Percentiles rank a stretch among this genome's conserved stretches.
These are phyloP conservation scores for Drosophila birchii DNA, from an alignment of 2,888 invertebrate genomes.

Conservation along the genomic window DNA sequence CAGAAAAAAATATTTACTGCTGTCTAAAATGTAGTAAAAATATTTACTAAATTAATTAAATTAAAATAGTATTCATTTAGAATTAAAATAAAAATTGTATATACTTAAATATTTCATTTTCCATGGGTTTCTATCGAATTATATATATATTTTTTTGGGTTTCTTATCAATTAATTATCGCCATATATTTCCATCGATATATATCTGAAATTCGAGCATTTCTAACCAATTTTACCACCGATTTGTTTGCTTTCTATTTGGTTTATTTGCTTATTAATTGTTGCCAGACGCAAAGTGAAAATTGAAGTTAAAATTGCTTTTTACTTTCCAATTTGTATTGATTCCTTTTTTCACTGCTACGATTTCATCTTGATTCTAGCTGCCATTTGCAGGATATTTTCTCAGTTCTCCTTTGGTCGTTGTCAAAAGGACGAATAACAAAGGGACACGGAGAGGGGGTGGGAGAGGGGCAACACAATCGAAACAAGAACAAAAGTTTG, in stretches of 20 bases:
- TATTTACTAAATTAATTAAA: too few species aligned
- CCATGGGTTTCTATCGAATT: not conserved
- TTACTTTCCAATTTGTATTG: slow-evolving; percentile 13
- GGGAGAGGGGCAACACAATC: slow-evolving; percentile 24
- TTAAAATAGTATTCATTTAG: too few species aligned
- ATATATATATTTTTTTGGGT: not conserved
- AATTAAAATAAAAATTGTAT: not conserved
- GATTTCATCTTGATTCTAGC: slow-evolving; percentile 42
- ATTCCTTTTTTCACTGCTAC: slow-evolving; percentile 26
- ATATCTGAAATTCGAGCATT: not conserved
- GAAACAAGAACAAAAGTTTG: slow-evolving; percentile 34
- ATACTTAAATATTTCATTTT: not conserved
- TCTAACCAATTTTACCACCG: not conserved
- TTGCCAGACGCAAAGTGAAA: slow-evolving; percentile 38
- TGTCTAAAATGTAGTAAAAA: too few species aligned
- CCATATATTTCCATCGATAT: not conserved
- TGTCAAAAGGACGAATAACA: slow-evolving; percentile 39
- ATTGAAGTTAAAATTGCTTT: slow-evolving; percentile 43
- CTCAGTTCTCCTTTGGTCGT: slow-evolving; percentile 1
- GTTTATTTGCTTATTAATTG: slow-evolving; percentile 47
- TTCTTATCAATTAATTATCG: not conserved
- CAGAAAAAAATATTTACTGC: too few species aligned
- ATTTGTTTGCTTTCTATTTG: slow-evolving; percentile 22
- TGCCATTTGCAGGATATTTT: slow-evolving; percentile 31
- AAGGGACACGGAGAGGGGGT: not conserved